Evolutionary conservation across 2,888 invertebrate genomes (phyloP).

Genomic region (Eueremaeus valkanovi): DNA sequence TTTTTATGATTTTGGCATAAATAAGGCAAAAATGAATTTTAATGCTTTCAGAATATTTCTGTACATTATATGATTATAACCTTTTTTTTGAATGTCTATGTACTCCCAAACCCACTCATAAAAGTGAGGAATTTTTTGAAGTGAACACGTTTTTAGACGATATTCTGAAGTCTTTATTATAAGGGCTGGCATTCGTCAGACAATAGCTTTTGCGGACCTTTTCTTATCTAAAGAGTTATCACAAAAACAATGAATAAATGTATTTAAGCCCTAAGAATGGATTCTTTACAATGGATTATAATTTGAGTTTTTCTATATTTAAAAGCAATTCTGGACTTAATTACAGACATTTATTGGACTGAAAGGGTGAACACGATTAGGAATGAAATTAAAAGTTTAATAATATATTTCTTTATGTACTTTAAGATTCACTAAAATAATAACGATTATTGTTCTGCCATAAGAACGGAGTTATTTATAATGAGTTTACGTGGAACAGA

Average conservation of each 20-base stretch:
- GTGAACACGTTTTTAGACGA: not conserved
- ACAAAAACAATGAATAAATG: not conserved
- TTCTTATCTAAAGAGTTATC: not conserved
- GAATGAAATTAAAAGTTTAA: not conserved
- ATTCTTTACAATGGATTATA: too few species aligned
- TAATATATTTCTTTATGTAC: not conserved
- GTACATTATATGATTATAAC: not conserved
- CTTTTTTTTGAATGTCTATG: not conserved
- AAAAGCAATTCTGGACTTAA: not conserved
- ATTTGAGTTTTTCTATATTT: not conserved
- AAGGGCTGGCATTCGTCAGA: not conserved
- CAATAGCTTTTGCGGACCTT: not conserved
- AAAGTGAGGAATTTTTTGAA: not conserved
- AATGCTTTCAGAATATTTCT: not conserved
- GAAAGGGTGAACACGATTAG: not conserved
- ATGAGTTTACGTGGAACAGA: not conserved
- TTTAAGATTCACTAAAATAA: not conserved
- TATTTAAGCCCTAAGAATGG: not conserved
- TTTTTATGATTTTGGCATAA: not conserved
- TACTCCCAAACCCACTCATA: not conserved
- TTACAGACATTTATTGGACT: not conserved
- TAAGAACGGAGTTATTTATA: not conserved
- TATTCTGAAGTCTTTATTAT: not conserved
- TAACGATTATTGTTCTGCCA: not conserved
- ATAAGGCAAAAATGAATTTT: not conserved